phyloP scores from a whole-genome alignment of 2,113 vertebrate genomes.

The Ochotona curzoniae region DNA sequence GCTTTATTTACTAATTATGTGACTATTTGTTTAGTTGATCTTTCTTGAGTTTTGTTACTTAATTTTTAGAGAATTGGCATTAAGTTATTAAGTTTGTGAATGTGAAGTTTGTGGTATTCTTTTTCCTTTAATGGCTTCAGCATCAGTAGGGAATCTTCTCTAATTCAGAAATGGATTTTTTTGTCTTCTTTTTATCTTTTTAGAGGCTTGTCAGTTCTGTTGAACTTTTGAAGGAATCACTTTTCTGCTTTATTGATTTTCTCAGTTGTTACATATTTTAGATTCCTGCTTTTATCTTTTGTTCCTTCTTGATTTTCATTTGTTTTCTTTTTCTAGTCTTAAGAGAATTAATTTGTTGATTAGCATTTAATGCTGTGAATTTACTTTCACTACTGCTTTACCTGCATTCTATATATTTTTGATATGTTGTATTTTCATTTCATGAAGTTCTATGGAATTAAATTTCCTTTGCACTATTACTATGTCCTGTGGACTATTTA shows the following conservation, averaged over 20 bases:
- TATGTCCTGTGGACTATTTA: not conserved
- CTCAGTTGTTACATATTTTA: not conserved
- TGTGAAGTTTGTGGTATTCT: not conserved
- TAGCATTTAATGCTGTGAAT: constrained; percentile 16
- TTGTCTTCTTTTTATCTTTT: constrained; percentile 15
- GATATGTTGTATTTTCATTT: constrained; percentile 11
- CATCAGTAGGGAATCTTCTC: not conserved
- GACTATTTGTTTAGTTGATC: constrained; percentile 37
- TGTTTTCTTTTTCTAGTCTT: constrained; percentile 52
- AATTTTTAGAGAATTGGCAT: constrained; percentile 16
- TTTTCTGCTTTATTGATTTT: constrained; percentile 49
- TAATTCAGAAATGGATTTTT: constrained; percentile 16
- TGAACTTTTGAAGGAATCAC: not conserved
- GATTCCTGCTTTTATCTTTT: constrained; percentile 26
- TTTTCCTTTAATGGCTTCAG: not conserved
- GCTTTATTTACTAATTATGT: constrained; percentile 20
- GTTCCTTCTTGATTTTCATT: not conserved
- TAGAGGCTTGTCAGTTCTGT: constrained; percentile 41
- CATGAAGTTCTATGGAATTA: constrained; percentile 33
- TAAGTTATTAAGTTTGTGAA: constrained; percentile 33
- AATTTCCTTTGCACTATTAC: constrained; percentile 17
- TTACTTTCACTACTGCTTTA: constrained; percentile 12
- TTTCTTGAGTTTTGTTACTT: constrained; percentile 14
- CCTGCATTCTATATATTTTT: constrained; percentile 24
- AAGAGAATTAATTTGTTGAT: constrained; percentile 46